A percentile compares a stretch with the other conserved stretches of the same genome.
Conservation (phyloP, 1,140 invertebrate genomes). For the Solenopsis invicta region DNA sequence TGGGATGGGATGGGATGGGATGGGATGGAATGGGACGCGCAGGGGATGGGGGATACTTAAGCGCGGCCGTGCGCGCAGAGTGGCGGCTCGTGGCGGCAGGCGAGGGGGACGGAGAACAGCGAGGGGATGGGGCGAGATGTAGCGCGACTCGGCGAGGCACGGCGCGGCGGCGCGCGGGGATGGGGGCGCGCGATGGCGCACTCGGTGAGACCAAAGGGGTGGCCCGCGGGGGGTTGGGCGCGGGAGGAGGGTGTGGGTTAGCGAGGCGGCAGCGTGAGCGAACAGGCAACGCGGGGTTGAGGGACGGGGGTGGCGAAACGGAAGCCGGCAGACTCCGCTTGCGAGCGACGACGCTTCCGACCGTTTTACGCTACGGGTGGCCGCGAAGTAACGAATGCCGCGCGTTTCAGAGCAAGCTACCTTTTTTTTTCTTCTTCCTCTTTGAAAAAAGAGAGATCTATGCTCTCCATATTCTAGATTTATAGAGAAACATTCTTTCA, state of each 20-base stretch:
- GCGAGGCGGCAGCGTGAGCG: constrained; percentile 36
- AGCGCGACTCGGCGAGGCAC: constrained; percentile 34
- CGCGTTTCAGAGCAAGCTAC: neutral
- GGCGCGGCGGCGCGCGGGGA: constrained; percentile 24
- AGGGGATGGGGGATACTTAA: constrained; percentile 78
- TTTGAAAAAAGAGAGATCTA: neutral
- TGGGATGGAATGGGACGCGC: constrained; percentile 34
- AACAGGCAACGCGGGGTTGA: constrained; percentile 1
- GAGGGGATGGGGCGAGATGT: constrained; percentile 43
- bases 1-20: constrained; percentile 58
- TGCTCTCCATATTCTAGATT: neutral
- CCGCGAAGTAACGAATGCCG: constrained; percentile 58
- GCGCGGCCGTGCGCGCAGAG: constrained; percentile 76
- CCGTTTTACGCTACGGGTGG: constrained; percentile 77
- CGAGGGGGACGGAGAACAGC: constrained; percentile 51
- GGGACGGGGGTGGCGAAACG: constrained; percentile 74
- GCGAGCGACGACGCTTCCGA: constrained; percentile 76
- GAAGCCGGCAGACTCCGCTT: constrained; percentile 79
- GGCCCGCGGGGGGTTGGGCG: neutral
- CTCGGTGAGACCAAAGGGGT: constrained; percentile 33
- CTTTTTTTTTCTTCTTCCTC: constrained; percentile 19
- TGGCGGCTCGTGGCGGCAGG: constrained; percentile 73
- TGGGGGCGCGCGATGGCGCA: constrained; percentile 56
- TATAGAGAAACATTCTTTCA: neutral
- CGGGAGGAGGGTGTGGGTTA: neutral